Conservation (phyloP, 2,113 vertebrate species). For the Tauraco erythrolophus region DNA sequence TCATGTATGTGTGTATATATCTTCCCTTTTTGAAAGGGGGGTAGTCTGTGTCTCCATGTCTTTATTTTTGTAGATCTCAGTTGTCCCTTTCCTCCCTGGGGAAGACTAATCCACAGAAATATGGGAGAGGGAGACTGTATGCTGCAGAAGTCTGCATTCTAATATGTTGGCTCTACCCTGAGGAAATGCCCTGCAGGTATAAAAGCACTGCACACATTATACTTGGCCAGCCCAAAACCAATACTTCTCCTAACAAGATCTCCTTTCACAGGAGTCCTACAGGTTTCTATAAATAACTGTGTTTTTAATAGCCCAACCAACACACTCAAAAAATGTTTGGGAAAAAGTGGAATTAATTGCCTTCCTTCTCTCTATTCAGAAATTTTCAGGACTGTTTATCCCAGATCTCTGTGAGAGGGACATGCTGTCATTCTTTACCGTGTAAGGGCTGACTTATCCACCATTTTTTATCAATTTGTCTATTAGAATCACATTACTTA, state of each 20-base stretch:
- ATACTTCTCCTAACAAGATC: constrained; percentile 18
- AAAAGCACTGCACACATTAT: neutral
- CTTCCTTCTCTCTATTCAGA: neutral
- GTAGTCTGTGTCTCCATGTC: neutral
- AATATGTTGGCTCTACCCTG: neutral
- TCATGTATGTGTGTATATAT: rapidly evolving
- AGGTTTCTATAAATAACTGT: constrained; percentile 49
- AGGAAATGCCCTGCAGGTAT: constrained; percentile 54
- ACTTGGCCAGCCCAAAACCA: neutral
- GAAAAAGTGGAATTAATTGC: constrained; percentile 59
- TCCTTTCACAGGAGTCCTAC: constrained; percentile 22
- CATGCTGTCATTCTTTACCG: neutral
- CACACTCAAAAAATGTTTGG: constrained; percentile 6
- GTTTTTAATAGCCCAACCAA: constrained; percentile 43
- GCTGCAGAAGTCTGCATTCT: constrained; percentile 4
- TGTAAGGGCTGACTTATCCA: neutral
- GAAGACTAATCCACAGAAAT: neutral
- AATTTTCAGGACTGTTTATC: neutral
- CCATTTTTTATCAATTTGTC: neutral
- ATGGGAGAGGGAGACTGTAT: neutral
- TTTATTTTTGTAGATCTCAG: neutral
- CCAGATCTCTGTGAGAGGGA: neutral
- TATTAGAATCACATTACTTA: neutral
- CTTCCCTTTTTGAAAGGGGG: neutral
- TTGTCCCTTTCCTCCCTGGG: neutral